Evolutionary conservation across 2,797 vertebrate species (phyloP).

Genomic region (Prionace glauca): DNA sequence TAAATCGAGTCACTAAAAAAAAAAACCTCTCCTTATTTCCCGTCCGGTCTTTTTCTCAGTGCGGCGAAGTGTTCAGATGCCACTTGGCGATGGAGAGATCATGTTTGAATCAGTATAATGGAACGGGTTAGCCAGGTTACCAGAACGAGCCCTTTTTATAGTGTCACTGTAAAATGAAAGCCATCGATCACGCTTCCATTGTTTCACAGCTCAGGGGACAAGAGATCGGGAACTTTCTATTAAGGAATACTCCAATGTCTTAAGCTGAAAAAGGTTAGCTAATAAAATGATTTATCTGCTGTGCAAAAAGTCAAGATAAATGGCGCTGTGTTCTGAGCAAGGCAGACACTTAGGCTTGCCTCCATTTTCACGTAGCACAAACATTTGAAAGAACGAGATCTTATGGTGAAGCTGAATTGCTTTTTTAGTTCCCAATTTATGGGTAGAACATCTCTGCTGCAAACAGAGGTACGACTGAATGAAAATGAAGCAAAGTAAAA

Average conservation of each 20-base stretch:
- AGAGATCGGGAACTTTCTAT: not conserved
- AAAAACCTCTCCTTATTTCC: not conserved
- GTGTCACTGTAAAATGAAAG: conserved; percentile 15
- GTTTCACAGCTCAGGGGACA: conserved; percentile 14
- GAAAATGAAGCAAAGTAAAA: not conserved
- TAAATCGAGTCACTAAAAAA: no score
- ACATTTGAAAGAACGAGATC: not conserved
- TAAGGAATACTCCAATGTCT: conserved; percentile 20
- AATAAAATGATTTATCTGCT: conserved; percentile 28
- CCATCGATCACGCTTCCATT: not conserved
- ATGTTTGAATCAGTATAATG: not conserved
- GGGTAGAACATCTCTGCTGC: not conserved
- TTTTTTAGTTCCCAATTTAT: not conserved
- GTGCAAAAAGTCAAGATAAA: conserved; percentile 2
- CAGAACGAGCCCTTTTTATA: not conserved
- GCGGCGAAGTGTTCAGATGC: not conserved
- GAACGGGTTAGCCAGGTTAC: conserved; percentile 19
- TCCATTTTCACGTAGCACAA: not conserved
- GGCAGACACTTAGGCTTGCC: not conserved
- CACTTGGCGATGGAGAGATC: not conserved
- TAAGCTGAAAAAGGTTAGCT: conserved; percentile 6
- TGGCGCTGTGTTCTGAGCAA: not conserved
- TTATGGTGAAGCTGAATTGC: not conserved
- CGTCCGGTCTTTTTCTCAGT: not conserved
- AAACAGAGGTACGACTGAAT: not conserved